Evolutionary conservation across 92 coral and sea anemone species (phyloP), one percentile per base, ranked within the genome.

Genomic region (Siderastrea siderea): DNA sequence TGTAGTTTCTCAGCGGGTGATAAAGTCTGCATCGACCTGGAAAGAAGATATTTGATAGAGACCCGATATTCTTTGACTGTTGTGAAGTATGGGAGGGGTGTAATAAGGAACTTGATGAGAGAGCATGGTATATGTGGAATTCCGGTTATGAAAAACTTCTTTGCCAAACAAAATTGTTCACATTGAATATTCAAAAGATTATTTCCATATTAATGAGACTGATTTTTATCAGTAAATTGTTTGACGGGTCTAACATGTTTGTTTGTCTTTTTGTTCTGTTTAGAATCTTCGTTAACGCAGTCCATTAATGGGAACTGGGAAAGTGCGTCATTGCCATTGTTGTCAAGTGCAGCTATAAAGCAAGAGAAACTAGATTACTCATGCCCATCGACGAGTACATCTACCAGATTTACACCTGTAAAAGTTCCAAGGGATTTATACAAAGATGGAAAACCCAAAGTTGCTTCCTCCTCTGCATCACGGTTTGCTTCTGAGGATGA

Each of bases 401-500:
- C 86, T 16, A 67, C 75, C 47, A 77, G 89, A 78, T 67, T 75
- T 67, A 52, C 75, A 12, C 74, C 75, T 14, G 51, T 76, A 63
- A 85, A 66, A 45, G 84, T 86, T 10, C 77, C 93, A 60, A 91
- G 91, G 75, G 60, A 81, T 19, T 47, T 0, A 13, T 47, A 67
- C n/a, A 76, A 57, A 11, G 89, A 80, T 13, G 82, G 87, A n/a
- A 78, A 55, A 62, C 88, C 93, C 45, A 78, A 64, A 19, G 60
- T 81, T 15, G 15, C 71, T 62, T 14, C 83, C 47, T 17, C 83
- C 58, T 74, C 86, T 12, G 89, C 84, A 13, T 72, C 90, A 45
- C 74, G 67, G 8, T 58, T 92, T 6, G 86, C 87, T 12, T 79
- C 96, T 16, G 98, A 97, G 77, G 90, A 86, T 47, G 92, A 82